These are phyloP conservation scores for Tenthredo scrophulariae DNA, from an alignment of 2,888 invertebrate genomes.

Conservation along the genomic window DNA sequence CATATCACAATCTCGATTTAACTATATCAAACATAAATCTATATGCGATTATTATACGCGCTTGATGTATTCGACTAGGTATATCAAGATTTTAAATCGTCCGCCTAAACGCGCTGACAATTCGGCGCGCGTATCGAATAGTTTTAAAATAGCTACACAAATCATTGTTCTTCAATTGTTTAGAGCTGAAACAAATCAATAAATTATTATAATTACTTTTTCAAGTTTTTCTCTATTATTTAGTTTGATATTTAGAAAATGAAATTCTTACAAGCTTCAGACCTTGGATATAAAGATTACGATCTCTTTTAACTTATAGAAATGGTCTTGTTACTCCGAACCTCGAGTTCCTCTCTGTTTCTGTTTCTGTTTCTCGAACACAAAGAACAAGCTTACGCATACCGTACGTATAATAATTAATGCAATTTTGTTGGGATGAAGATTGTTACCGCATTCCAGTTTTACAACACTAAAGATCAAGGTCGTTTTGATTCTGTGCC, in stretches of 20 bases:
- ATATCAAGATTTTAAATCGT: background rate
- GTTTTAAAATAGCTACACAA: background rate
- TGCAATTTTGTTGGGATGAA: constrained; percentile 29
- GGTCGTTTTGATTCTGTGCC: constrained; percentile 36
- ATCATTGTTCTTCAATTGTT: background rate
- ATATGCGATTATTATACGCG: background rate
- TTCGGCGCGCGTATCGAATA: background rate
- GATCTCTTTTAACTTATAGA: constrained; percentile 3
- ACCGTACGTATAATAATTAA: constrained; percentile 4
- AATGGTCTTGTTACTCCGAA: background rate
- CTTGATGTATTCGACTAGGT: background rate
- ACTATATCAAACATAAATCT: background rate
- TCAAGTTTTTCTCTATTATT: background rate
- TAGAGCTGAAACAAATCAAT: background rate
- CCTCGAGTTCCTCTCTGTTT: background rate
- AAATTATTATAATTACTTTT: background rate
- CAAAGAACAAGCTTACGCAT: background rate
- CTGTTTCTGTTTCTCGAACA: background rate
- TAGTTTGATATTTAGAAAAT: background rate
- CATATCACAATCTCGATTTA: too few species aligned
- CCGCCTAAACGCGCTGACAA: constrained; percentile 2
- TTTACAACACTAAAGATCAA: constrained; percentile 44
- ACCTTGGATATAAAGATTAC: background rate
- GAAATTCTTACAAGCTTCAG: background rate
- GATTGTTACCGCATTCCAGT: constrained; percentile 20